A percentile compares a stretch with the other conserved stretches of the same genome.
phyloP scores from a whole-genome alignment of 2,113 vertebrate species.

The Actenoides lindsayi region DNA sequence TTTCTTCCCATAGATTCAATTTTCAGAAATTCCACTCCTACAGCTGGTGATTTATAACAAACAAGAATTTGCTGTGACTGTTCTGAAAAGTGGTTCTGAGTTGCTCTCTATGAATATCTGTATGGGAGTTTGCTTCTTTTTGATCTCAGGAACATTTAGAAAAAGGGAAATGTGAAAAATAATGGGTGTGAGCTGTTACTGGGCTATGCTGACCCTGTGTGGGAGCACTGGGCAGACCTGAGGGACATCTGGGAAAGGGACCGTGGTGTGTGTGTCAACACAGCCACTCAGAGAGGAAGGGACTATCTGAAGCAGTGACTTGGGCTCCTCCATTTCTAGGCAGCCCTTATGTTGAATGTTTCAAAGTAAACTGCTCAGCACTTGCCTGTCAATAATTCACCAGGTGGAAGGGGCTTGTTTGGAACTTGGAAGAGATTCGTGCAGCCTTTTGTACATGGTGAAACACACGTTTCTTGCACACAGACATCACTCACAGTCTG shows the following conservation, averaged over 20 bases:
- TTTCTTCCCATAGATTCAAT: background rate
- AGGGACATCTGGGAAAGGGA: background rate
- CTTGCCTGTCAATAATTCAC: background rate
- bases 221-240: background rate
- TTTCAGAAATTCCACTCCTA: background rate
- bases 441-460: background rate
- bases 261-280: rapidly evolving
- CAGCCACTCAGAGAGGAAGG: background rate
- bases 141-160: background rate
- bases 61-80: background rate
- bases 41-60: background rate
- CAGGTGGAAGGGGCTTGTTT: background rate
- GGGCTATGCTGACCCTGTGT: background rate
- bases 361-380: background rate
- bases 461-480: background rate
- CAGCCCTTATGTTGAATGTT: background rate
- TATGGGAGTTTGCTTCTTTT: background rate
- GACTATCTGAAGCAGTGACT: background rate
- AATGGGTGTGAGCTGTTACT: background rate
- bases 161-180: background rate
- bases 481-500: background rate
- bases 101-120: background rate
- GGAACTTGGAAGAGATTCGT: background rate
- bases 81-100: background rate
- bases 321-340: background rate